Percentiles rank a stretch among this genome's conserved stretches.
Evolutionary conservation across 2,888 invertebrate species (phyloP).

Genomic region (Lasioglossum zephyrum): DNA sequence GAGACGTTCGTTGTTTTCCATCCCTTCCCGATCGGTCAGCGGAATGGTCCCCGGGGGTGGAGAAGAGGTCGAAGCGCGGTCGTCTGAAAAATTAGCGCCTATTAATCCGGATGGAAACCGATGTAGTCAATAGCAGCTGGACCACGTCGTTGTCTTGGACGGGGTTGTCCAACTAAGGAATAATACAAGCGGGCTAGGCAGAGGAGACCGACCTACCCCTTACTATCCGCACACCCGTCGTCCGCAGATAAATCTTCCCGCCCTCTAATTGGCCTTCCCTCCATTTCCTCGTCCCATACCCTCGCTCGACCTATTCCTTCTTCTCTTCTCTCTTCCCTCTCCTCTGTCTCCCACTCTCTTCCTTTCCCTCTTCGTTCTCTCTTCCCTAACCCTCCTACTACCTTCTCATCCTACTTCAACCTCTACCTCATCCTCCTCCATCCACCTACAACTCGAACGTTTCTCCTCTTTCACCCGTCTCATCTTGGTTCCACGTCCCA

Average conservation of each 20-base stretch:
- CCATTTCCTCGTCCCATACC: conserved; percentile 81
- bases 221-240: conserved; percentile 83
- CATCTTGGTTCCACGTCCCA: conserved; percentile 68
- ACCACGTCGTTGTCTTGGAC: conserved; percentile 77
- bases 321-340: conserved; percentile 64
- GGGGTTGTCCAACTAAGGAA: conserved; percentile 80
- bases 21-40: not conserved
- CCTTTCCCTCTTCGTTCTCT: conserved; percentile 41
- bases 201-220: conserved; percentile 77
- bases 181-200: conserved; percentile 80
- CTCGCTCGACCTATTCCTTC: conserved; percentile 75
- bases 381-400: conserved; percentile 3
- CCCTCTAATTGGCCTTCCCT: conserved; percentile 85
- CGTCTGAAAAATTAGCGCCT: conserved; percentile 59
- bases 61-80: not conserved
- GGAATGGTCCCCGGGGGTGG: not conserved
- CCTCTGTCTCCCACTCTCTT: conserved; percentile 51
- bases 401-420: conserved; percentile 11
- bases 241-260: conserved; percentile 84
- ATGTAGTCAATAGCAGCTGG: conserved; percentile 79
- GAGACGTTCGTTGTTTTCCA: not conserved
- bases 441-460: conserved; percentile 24
- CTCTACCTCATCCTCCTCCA: conserved; percentile 47
- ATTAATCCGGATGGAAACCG: conserved; percentile 62
- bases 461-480: conserved; percentile 65